Base-by-base conservation (phyloP, 2,113 vertebrate genomes). In the Seriola dumerili region DNA sequence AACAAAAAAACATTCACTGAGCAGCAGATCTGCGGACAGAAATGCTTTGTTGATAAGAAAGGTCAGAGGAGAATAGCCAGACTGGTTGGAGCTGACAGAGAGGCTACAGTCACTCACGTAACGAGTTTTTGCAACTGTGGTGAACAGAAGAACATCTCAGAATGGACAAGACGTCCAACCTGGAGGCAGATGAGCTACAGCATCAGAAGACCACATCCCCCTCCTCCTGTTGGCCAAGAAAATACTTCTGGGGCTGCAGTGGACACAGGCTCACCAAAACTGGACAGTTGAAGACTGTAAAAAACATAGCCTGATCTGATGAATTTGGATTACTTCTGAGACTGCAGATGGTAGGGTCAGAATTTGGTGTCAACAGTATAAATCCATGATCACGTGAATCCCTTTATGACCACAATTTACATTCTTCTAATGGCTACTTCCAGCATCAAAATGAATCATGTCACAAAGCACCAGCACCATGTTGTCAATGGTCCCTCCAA, bases 11-110 rank as follows among this genome's bases (percentile, higher is more conserved):
- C 38, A 38, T 38, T 8, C 8, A 38, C 38, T 38, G 21, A 29
- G 29, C 29, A 2, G 29, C 29, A 29, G 29, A 29, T 29, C 29
- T 29, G 29, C 2, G 2, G 2, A 29, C 29, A 29, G 29, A 29
- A 29, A 29, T 29, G 29, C 2, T 29, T 29, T 17, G 34, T n/a
- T 14, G 48, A 57, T 16, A 6, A 25, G 19, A 57, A n/a, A 55
- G 16, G 29, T 69, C 23, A 68, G 48, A 36, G 48, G 48, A 40
- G 61, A 75, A 14, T 65, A 38, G 17, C 32, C 63, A n/a, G 68
- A 25, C 32, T 25, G 34, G 50, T 32, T 32, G 17, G 48, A 55
- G 68, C 61, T 65, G 63, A 50, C 14, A 3, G 29, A 46, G 29
- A 36, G 52, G 1, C 32, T 16, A 23, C 12, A 7, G 50, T 57